A percentile compares a stretch with the other conserved stretches of the same genome.
Evolutionary conservation across 2,113 vertebrate species (phyloP).

Genomic region (Corythaixoides concolor): DNA sequence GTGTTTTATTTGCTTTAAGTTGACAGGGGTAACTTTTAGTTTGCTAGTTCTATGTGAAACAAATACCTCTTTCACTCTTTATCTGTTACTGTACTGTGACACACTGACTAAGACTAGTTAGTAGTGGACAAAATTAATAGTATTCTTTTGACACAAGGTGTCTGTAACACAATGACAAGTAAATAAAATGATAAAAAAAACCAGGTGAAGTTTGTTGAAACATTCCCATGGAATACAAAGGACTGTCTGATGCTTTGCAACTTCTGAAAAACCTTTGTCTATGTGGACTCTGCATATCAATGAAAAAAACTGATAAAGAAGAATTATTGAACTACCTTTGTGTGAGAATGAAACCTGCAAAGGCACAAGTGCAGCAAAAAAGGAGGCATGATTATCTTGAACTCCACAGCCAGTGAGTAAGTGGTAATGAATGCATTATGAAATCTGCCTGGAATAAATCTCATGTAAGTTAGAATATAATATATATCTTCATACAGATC

Average conservation of each 20-base stretch:
- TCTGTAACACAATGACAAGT: background rate
- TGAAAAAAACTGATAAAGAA: background rate
- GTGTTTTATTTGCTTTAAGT: background rate
- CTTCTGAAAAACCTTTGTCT: background rate
- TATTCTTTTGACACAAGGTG: background rate
- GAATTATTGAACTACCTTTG: background rate
- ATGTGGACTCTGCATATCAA: background rate
- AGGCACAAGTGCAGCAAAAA: background rate
- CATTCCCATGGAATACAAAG: rapidly evolving
- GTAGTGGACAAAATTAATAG: background rate
- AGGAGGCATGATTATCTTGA: background rate
- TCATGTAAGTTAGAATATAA: background rate
- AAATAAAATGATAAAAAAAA: background rate
- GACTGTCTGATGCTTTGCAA: background rate
- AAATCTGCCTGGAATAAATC: background rate
- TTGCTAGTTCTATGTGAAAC: background rate
- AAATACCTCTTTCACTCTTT: background rate
- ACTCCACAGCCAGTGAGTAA: background rate
- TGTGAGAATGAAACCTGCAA: background rate
- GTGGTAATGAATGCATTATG: background rate
- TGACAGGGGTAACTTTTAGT: background rate
- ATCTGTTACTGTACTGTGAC: background rate
- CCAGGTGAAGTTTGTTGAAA: background rate
- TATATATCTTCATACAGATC: background rate
- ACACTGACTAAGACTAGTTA: background rate